Conservation (phyloP, 2,113 vertebrate genomes). For the Scartelaos histophorus region DNA sequence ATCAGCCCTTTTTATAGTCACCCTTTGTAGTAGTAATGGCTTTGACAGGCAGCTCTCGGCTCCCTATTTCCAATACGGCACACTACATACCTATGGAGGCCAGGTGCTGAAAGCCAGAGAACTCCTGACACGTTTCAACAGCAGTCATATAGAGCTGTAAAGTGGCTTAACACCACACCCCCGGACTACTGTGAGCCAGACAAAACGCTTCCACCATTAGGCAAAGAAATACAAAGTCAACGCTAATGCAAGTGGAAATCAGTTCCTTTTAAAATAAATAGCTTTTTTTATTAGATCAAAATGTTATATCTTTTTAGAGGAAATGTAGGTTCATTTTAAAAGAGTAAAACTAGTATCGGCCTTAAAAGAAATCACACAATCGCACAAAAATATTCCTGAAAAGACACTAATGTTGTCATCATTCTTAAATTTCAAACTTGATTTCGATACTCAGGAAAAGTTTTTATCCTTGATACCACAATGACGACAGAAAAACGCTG, state of each 20-base stretch:
- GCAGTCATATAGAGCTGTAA: constrained; percentile 42
- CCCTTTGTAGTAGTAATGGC: constrained; percentile 21
- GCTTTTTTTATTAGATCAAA: no score
- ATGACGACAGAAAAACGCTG: no score
- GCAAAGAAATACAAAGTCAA: neutral
- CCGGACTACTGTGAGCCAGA: constrained; percentile 14
- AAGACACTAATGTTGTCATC: no score
- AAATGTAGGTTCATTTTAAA: neutral
- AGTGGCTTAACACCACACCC: constrained; percentile 38
- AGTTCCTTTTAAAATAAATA: neutral
- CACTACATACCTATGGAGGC: constrained; percentile 58
- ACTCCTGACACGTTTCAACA: constrained; percentile 66
- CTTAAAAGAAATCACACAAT: no score
- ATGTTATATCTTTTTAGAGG: neutral
- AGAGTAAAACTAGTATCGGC: neutral
- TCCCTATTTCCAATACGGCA: constrained; percentile 21
- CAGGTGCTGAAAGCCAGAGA: constrained; percentile 66
- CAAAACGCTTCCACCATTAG: constrained; percentile 16
- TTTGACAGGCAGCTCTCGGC: constrained; percentile 22
- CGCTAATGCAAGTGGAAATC: neutral
- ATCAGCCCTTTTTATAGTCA: constrained; percentile 6
- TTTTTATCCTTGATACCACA: no score
- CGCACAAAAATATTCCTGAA: no score
- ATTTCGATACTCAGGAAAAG: no score
- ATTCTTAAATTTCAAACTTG: no score